These are phyloP conservation scores for Lepilemur septentrionalis DNA, from an alignment of 2,797 vertebrate genomes.

Conservation along the genomic window DNA sequence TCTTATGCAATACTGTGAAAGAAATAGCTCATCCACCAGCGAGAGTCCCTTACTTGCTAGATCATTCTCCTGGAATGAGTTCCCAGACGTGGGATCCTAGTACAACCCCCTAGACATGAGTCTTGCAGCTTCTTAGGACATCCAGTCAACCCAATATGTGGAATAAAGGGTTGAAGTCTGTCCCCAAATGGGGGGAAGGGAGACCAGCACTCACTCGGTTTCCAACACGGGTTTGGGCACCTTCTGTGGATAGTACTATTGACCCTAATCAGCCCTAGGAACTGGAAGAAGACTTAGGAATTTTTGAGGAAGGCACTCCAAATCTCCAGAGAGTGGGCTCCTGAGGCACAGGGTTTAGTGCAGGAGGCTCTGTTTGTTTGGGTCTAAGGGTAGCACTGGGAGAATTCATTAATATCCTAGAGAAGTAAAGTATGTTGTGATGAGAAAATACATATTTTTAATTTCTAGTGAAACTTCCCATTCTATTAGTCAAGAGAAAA, in stretches of 20 bases:
- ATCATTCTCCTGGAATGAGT: not conserved
- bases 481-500: not conserved
- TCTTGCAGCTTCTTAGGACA: not conserved
- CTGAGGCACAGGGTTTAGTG: not conserved
- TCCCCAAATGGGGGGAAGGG: not conserved
- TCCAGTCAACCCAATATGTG: not conserved
- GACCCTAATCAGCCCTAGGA: accelerated
- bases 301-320: not conserved
- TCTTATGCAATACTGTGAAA: not conserved
- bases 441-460: not conserved
- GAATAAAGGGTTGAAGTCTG: not conserved
- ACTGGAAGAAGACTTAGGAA: not conserved
- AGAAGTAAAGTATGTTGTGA: not conserved
- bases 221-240: not conserved
- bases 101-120: accelerated
- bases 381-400: not conserved
- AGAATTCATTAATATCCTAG: not conserved
- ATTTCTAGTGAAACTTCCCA: not conserved
- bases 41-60: not conserved
- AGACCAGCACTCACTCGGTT: accelerated
- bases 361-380: not conserved
- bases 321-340: accelerated
- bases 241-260: accelerated
- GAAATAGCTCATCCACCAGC: not conserved
- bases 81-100: too few species aligned